These are phyloP conservation scores for Geodia barretti DNA, from an alignment of 37 sponge, comb jelly and placozoan genomes.

Conservation along the genomic window DNA sequence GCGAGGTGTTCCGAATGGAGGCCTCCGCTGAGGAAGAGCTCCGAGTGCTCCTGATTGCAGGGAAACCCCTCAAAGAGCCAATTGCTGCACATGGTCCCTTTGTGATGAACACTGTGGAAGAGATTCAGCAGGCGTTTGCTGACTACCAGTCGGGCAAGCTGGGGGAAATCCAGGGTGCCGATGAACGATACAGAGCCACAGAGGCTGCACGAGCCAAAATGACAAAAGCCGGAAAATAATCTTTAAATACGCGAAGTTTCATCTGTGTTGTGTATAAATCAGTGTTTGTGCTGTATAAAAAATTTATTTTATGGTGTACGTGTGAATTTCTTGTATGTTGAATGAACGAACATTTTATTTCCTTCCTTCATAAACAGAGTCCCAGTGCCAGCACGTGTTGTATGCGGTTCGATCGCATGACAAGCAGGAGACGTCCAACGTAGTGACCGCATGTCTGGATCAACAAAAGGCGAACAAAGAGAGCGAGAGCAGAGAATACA, in stretches of 20 bases:
- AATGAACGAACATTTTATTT: too few species aligned
- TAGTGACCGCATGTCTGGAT: neutral
- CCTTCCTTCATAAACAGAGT: too few species aligned
- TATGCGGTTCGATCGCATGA: neutral
- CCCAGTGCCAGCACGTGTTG: neutral
- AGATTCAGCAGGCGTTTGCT: constrained; percentile 80
- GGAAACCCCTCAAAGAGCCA: constrained; percentile 78
- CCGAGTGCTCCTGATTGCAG: constrained; percentile 75
- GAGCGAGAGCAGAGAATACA: neutral
- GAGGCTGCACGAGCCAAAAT: constrained; percentile 47
- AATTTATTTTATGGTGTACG: too few species aligned
- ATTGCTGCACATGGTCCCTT: constrained; percentile 84
- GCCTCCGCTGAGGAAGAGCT: constrained; percentile 54
- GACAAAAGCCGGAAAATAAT: constrained; percentile 41
- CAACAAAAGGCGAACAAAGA: neutral
- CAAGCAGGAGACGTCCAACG: neutral
- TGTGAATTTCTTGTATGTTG: too few species aligned
- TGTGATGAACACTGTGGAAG: constrained; percentile 93
- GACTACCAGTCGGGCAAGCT: constrained; percentile 81
- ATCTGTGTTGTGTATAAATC: too few species aligned
- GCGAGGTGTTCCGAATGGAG: constrained; percentile 53
- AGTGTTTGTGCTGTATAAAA: too few species aligned
- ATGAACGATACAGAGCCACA: constrained; percentile 64
- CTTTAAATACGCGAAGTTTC: too few species aligned
- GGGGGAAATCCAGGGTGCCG: constrained; percentile 66